Evolutionary conservation across 2,113 vertebrate genomes (phyloP), one percentile per base, ranked within the genome.

Genomic region (Rousettus leschenaultii): DNA sequence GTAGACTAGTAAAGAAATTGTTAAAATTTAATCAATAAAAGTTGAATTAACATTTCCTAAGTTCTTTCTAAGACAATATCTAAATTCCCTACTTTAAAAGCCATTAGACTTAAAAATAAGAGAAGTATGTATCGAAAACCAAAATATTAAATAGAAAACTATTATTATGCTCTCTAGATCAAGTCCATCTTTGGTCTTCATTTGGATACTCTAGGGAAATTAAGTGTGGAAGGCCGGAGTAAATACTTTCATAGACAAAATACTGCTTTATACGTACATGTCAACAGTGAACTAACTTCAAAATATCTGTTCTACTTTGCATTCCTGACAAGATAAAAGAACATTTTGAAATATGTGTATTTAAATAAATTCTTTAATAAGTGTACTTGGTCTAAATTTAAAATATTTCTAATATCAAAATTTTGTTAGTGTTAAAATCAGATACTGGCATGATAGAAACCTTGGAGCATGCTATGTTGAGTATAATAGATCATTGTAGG

Each of bases 1-100:
- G 95, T 35, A 78, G 65, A 84, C 97, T 98, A 95, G 98, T 99
- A 75, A 98, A 99, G 77, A 98, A 94, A 51, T 97, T 99, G 65
- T n/a, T 94, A 92, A 95, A 94, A 86, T 28, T 59, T 97, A 92
- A 96, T 21, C 85, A 26, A 35, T 43, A 48, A 97, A 89, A 87
- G 5, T 53, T 78, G 38, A 4, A 86, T 24, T 55, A 87, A 88
- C 38, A 63, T 53, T 91, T 73, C 3, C 33, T 51, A 91, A 66
- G n/a, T 77, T 12, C n/a, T 40, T 85, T 88, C 71, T 59, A 63
- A 78, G 24, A 88, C 48, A 43, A n/a, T 55, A 86, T 19, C 22
- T 74, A 9, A 78, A 86, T 82, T 83, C 71, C 35, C 22, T 79
- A 73, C 74, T 79, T 95, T 79, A 63, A 94, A 86, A 85, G 9